Evolutionary conservation across 92 coral and sea anemone species (phyloP).

Genomic region (Paramuricea clavata): DNA sequence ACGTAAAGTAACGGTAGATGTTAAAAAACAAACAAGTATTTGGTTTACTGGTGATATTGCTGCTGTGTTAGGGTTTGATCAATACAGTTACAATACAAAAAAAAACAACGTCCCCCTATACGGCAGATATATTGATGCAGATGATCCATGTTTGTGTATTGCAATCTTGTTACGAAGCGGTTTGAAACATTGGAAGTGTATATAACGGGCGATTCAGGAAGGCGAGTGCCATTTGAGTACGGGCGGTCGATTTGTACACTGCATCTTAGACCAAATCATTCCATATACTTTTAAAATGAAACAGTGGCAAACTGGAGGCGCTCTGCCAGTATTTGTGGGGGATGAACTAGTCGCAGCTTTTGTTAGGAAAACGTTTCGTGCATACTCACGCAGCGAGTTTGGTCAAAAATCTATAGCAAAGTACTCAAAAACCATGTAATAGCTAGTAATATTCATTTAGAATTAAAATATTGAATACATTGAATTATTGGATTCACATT

Average conservation of each 20-base stretch:
- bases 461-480: not conserved
- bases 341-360: not conserved
- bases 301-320: not conserved
- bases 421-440: not conserved
- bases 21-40: too few species aligned
- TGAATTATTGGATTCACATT: not conserved
- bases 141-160: conserved; percentile 17
- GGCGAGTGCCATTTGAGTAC: too few species aligned
- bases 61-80: too few species aligned
- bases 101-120: too few species aligned
- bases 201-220: conserved; percentile 5
- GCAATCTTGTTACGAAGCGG: not conserved
- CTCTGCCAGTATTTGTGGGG: not conserved
- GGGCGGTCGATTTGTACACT: too few species aligned
- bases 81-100: too few species aligned
- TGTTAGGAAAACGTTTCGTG: not conserved
- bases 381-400: not conserved
- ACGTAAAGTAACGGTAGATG: too few species aligned
- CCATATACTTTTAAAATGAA: not conserved
- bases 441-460: not conserved
- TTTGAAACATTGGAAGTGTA: conserved; percentile 1
- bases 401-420: not conserved
- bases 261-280: too few species aligned
- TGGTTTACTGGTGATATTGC: too few species aligned
- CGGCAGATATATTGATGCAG: conserved; percentile 3